phyloP scores from a whole-genome alignment of 1,140 invertebrate species.

The Orchesella cincta region DNA sequence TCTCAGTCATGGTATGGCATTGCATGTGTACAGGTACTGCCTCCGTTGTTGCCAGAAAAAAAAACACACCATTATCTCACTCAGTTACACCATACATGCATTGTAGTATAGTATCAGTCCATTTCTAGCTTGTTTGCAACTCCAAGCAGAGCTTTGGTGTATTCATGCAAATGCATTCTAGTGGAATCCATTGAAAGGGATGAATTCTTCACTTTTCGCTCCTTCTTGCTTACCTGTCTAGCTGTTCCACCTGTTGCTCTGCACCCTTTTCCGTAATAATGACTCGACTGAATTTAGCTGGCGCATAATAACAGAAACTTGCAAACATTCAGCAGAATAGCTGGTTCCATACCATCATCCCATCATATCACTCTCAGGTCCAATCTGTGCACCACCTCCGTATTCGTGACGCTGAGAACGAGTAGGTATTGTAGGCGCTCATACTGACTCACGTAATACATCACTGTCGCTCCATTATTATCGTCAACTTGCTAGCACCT shows the following conservation, averaged over 20 bases:
- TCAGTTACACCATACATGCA: not conserved
- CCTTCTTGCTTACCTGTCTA: not conserved
- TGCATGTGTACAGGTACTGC: too few species aligned
- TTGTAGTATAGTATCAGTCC: not conserved
- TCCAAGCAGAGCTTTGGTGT: too few species aligned
- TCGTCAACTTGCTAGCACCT: not conserved
- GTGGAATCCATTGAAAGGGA: constrained; percentile 14
- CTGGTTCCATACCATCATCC: too few species aligned
- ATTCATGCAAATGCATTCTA: constrained; percentile 1
- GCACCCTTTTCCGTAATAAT: constrained; percentile 5
- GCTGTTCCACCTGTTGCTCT: constrained; percentile 18
- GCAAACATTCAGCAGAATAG: too few species aligned
- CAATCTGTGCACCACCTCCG: too few species aligned
- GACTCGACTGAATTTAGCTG: not conserved
- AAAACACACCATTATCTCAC: not conserved
- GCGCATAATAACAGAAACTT: not conserved
- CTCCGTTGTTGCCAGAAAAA: too few species aligned
- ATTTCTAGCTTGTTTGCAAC: too few species aligned
- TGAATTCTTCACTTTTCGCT: not conserved
- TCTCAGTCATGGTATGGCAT: too few species aligned
- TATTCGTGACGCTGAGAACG: too few species aligned
- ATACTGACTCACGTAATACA: too few species aligned
- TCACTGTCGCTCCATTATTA: not conserved
- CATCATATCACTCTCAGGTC: too few species aligned
- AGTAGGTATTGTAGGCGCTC: too few species aligned